Evolutionary conservation across 2,113 vertebrate genomes (phyloP).

Genomic region (Thinocorus orbignyianus): DNA sequence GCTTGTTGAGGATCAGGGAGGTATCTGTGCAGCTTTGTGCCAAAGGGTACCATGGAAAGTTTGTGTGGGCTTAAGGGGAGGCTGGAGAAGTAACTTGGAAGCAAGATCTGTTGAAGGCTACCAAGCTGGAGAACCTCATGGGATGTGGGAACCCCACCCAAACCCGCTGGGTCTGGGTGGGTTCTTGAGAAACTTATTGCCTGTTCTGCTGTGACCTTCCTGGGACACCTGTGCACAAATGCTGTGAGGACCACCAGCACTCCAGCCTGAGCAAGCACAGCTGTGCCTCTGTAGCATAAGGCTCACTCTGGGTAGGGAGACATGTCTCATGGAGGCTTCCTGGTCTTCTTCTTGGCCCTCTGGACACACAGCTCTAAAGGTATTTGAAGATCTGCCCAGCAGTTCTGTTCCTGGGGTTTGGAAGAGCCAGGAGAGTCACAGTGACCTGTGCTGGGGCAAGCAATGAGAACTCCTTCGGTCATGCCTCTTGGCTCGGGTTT

Average conservation of each 20-base stretch:
- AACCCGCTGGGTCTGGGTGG: not conserved
- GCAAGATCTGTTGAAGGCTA: not conserved
- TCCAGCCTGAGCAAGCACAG: not conserved
- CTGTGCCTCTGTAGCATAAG: not conserved
- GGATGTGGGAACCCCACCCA: not conserved
- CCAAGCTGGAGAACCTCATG: not conserved
- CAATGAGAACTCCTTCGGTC: not conserved
- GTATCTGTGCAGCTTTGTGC: not conserved
- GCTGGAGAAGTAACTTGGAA: not conserved
- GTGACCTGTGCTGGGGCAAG: not conserved
- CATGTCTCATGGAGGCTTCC: not conserved
- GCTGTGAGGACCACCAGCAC: not conserved
- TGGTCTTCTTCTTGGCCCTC: not conserved
- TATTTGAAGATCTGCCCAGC: not conserved
- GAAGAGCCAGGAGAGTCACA: not conserved
- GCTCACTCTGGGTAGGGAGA: not conserved
- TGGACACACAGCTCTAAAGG: not conserved
- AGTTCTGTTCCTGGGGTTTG: not conserved
- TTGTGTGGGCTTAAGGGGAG: not conserved
- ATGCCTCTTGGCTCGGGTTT: not conserved
- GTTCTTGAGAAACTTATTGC: not conserved
- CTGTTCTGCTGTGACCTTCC: not conserved
- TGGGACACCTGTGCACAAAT: rapidly evolving
- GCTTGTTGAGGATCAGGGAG: not conserved
- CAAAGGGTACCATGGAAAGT: not conserved